A percentile compares a stretch with the other conserved stretches of the same genome.
These are phyloP conservation scores for Neotoxoptera formosana DNA, from an alignment of 1,140 invertebrate species.

Conservation along the genomic window DNA sequence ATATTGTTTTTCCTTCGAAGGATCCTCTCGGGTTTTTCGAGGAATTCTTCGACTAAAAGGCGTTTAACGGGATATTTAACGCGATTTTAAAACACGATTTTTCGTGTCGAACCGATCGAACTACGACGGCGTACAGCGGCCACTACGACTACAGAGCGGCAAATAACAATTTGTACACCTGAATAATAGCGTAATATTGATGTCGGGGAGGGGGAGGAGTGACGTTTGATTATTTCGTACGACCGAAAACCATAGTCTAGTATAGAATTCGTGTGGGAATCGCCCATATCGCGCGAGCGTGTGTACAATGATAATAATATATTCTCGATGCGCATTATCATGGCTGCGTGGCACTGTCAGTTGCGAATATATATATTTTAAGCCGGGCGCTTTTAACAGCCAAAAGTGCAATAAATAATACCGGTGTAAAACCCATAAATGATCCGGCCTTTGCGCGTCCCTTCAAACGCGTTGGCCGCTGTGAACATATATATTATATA, in stretches of 20 bases:
- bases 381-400: not conserved
- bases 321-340: not conserved
- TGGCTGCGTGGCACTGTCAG: constrained; percentile 5
- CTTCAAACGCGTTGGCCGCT: not conserved
- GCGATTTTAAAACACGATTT: not conserved
- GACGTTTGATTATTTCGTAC: not conserved
- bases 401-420: constrained; percentile 33
- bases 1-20: too few relatives aligned
- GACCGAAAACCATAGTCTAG: not conserved
- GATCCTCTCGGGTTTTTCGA: too few relatives aligned
- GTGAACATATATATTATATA: not conserved
- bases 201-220: not conserved
- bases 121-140: not conserved
- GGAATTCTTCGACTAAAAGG: not conserved
- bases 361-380: constrained; percentile 30
- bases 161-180: not conserved
- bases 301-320: not conserved
- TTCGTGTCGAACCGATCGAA: not conserved
- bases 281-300: not conserved
- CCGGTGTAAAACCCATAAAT: constrained; percentile 33
- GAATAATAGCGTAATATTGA: too few relatives aligned
- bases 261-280: not conserved
- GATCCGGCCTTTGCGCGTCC: constrained; percentile 23
- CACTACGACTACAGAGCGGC: not conserved
- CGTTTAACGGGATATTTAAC: too few relatives aligned